Conservation (phyloP, 2,797 vertebrate genomes). For the Aplochiton taeniatus region DNA sequence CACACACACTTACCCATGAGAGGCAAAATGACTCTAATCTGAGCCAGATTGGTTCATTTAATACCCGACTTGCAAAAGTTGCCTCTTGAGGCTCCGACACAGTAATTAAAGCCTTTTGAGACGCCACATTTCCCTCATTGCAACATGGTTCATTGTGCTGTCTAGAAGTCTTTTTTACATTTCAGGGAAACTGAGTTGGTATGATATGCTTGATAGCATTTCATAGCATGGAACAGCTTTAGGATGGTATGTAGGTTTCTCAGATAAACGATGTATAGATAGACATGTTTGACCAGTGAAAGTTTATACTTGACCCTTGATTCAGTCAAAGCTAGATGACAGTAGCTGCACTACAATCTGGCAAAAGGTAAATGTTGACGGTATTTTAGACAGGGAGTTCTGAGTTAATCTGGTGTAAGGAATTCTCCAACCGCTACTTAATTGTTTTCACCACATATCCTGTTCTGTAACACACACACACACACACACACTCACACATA, state of each 20-base stretch:
- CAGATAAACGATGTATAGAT: background rate
- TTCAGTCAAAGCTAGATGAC: too few relatives aligned
- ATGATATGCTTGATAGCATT: conserved; percentile 8
- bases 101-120: conserved; percentile 44
- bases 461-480: too few relatives aligned
- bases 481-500: too few relatives aligned
- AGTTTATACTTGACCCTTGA: too few relatives aligned
- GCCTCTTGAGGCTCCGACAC: conserved; percentile 39
- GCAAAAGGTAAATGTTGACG: too few relatives aligned
- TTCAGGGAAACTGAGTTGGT: conserved; percentile 25
- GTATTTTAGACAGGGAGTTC: too few relatives aligned
- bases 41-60: conserved; percentile 55
- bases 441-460: too few relatives aligned
- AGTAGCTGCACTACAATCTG: too few relatives aligned
- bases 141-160: conserved; percentile 24
- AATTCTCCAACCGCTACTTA: too few relatives aligned
- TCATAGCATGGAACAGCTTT: conserved; percentile 18
- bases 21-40: conserved; percentile 39
- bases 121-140: conserved; percentile 41
- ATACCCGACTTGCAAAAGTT: conserved; percentile 41
- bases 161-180: conserved; percentile 22
- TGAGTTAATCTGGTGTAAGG: too few relatives aligned
- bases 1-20: conserved; percentile 3
- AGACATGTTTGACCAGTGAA: too few relatives aligned
- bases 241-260: conserved; percentile 31